A percentile compares a stretch with the other conserved stretches of the same genome.
phyloP scores from a whole-genome alignment of 2,113 vertebrate genomes.

The Hymenochirus boettgeri region DNA sequence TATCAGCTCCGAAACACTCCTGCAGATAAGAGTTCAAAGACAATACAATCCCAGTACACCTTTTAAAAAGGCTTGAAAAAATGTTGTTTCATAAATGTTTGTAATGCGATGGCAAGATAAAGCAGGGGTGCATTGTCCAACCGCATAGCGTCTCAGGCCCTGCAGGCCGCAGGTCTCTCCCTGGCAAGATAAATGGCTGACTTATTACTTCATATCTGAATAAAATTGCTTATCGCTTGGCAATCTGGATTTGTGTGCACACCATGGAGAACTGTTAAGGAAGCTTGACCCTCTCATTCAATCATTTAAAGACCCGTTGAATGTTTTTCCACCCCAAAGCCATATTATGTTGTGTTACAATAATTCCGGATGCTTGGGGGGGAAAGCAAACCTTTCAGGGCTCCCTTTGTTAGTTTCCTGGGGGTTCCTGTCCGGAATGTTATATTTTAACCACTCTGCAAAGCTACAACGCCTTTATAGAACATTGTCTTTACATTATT shows the following conservation, averaged over 20 bases:
- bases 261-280: constrained; percentile 19
- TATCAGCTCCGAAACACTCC: constrained; percentile 49
- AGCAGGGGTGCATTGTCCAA: constrained; percentile 50
- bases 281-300: constrained; percentile 12
- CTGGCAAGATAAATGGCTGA: constrained; percentile 69
- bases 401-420: too few species aligned
- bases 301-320: neutral
- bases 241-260: constrained; percentile 22
- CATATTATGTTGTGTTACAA: neutral
- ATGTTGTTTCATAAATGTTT: constrained; percentile 65
- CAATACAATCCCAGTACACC: constrained; percentile 55
- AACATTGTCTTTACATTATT: too few species aligned
- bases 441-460: too few species aligned
- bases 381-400: neutral
- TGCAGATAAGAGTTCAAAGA: constrained; percentile 73
- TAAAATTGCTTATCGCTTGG: constrained; percentile 27
- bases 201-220: constrained; percentile 56
- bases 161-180: constrained; percentile 40
- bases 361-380: neutral
- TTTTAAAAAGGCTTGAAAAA: constrained; percentile 57
- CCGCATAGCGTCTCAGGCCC: constrained; percentile 40
- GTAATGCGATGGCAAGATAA: constrained; percentile 63
- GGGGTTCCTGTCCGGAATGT: too few species aligned
- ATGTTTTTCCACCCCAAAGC: neutral
- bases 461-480: too few species aligned